phyloP scores from a whole-genome alignment of 1,140 invertebrate species.

The Colletes gigas region DNA sequence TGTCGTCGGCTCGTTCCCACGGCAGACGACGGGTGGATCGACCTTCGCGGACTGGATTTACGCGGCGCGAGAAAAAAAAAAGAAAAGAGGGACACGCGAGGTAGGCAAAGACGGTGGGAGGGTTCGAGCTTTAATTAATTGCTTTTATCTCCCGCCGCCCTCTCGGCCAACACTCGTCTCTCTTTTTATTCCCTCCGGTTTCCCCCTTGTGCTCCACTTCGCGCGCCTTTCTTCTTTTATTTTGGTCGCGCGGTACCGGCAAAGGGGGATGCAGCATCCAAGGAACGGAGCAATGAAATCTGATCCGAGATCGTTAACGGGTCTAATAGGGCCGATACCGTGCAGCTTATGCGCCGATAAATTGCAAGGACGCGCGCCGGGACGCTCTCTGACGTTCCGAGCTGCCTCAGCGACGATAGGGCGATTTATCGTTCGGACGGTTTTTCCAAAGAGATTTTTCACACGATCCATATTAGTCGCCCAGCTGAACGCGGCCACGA shows the following conservation, averaged over 20 bases:
- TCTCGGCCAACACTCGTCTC: background rate
- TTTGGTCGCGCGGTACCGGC: background rate
- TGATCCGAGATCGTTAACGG: slow-evolving; percentile 55
- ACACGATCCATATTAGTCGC: background rate
- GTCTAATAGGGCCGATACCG: slow-evolving; percentile 49
- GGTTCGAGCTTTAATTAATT: slow-evolving; percentile 46
- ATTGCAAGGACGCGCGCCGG: slow-evolving; percentile 27
- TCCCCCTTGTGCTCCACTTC: too few species aligned
- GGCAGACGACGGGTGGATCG: slow-evolving; percentile 2
- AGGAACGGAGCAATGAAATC: slow-evolving; percentile 33
- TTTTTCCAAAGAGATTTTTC: background rate
- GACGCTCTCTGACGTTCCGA: background rate
- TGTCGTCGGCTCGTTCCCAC: slow-evolving; percentile 27
- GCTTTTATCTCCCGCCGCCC: slow-evolving; percentile 28
- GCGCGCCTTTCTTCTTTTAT: background rate
- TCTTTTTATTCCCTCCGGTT: background rate
- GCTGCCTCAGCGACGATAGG: too few species aligned
- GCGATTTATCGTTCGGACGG: slow-evolving; percentile 1
- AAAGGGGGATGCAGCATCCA: background rate
- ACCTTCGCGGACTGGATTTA: slow-evolving; percentile 5
- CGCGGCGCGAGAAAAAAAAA: background rate
- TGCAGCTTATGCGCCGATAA: slow-evolving; percentile 49
- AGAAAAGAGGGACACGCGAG: background rate
- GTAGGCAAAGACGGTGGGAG: background rate
- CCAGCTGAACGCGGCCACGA: background rate